These are phyloP conservation scores for Tympanoctomys barrerae DNA, from an alignment of 2,797 vertebrate genomes.

Conservation along the genomic window DNA sequence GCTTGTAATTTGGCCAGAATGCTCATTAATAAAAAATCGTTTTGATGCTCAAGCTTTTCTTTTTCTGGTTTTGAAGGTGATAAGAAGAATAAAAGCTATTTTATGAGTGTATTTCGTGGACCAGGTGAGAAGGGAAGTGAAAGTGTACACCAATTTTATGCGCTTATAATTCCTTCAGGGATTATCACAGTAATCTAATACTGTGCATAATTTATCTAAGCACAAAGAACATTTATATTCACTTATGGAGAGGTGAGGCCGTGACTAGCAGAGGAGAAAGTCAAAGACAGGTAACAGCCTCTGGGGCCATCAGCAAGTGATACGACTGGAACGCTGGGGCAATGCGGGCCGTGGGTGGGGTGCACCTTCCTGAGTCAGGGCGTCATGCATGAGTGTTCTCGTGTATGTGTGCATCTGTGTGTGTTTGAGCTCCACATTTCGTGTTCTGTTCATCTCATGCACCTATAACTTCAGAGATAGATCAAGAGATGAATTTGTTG, in stretches of 20 bases:
- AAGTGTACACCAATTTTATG: conserved; percentile 48
- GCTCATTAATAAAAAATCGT: conserved; percentile 28
- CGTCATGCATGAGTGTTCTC: too few relatives aligned
- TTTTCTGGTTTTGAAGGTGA: conserved; percentile 4
- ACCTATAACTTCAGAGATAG: conserved; percentile 38
- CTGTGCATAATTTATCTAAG: conserved; percentile 40
- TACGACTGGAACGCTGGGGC: not conserved
- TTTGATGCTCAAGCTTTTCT: not conserved
- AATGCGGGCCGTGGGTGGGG: too few relatives aligned
- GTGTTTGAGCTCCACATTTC: not conserved
- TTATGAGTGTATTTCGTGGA: not conserved
- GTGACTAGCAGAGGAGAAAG: not conserved
- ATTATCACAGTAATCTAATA: not conserved
- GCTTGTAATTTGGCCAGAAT: not conserved
- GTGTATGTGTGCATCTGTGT: too few relatives aligned
- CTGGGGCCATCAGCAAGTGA: not conserved
- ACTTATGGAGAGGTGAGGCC: not conserved
- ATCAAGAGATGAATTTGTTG: conserved; percentile 55
- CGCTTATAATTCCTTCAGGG: conserved; percentile 15
- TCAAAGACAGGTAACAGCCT: not conserved
- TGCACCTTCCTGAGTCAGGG: accelerated
- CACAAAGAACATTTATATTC: not conserved
- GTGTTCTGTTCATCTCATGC: not conserved
- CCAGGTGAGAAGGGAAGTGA: conserved; percentile 47
- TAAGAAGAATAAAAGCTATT: not conserved